Evolutionary conservation across 1,140 invertebrate genomes (phyloP).

Genomic region (Drosophila tristis): DNA sequence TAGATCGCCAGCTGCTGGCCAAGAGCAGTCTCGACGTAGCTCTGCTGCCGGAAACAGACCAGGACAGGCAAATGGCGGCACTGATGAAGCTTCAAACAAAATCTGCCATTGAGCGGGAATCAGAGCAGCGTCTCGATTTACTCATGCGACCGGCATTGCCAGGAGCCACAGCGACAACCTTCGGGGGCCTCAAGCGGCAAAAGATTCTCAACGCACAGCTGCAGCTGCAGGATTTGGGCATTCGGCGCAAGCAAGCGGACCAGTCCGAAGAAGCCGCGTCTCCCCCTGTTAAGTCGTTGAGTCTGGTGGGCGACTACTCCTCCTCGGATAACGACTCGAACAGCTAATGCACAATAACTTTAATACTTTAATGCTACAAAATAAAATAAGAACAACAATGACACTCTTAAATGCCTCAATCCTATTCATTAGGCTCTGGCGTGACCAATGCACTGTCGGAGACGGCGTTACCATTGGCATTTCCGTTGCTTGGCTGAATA

Average conservation of each 20-base stretch:
- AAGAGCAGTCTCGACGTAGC: conserved; percentile 92
- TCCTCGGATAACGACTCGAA: conserved; percentile 54
- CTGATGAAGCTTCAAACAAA: conserved; percentile 88
- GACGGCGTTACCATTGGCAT: background rate
- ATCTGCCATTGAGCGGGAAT: conserved; percentile 84
- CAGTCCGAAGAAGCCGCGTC: background rate
- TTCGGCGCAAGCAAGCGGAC: conserved; percentile 47
- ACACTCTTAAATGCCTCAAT: conserved; percentile 10
- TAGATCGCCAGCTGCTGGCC: conserved; percentile 90
- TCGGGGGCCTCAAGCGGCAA: conserved; percentile 86
- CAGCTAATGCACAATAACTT: conserved; percentile 10
- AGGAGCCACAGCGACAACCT: conserved; percentile 86
- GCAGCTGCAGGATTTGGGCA: conserved; percentile 73
- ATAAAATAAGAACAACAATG: conserved; percentile 25
- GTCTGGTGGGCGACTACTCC: conserved; percentile 69
- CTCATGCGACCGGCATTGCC: conserved; percentile 86
- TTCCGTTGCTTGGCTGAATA: background rate
- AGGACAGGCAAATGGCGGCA: conserved; percentile 91
- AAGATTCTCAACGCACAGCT: conserved; percentile 84
- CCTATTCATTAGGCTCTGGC: conserved; percentile 39
- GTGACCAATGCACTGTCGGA: background rate
- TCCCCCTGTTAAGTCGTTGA: conserved; percentile 25
- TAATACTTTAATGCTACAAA: conserved; percentile 21
- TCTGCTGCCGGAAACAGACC: conserved; percentile 91
- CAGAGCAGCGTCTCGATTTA: conserved; percentile 85